Percentiles rank a stretch among this genome's conserved stretches.
Evolutionary conservation across 2,888 invertebrate species (phyloP).

Genomic region (Rhamnusium bicolor): DNA sequence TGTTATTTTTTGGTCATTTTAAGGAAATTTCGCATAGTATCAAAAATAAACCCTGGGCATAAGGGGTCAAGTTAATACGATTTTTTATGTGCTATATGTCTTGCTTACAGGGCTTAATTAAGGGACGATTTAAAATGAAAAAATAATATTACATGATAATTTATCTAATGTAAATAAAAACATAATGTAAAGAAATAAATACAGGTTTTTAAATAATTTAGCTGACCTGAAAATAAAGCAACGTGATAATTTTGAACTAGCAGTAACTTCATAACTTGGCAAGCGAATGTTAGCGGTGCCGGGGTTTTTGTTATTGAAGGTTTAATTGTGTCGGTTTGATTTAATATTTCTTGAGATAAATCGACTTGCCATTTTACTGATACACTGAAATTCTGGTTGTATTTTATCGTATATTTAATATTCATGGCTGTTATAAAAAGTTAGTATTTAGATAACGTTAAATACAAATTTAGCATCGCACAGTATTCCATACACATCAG

Average conservation of each 20-base stretch:
- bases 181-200: not conserved
- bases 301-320: not conserved
- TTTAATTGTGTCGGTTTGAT: not conserved
- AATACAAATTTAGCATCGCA: no score
- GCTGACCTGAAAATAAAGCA: slow-evolving; percentile 23
- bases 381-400: not conserved
- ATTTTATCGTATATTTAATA: not conserved
- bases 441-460: no score
- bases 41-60: slow-evolving; percentile 15
- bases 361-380: not conserved
- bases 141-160: not conserved
- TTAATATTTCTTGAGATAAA: slow-evolving; percentile 26
- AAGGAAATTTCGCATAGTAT: no score
- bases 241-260: slow-evolving; percentile 27
- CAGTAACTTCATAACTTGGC: slow-evolving; percentile 32
- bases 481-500: no score
- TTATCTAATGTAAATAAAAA: not conserved
- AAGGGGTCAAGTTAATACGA: not conserved
- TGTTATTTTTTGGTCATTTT: not conserved
- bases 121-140: not conserved
- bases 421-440: no score
- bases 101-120: not conserved
- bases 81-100: not conserved
- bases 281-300: slow-evolving; percentile 27
- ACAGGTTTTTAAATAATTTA: not conserved